A percentile compares a stretch with the other conserved stretches of the same genome.
Conservation (phyloP, 2,797 vertebrate genomes). For the Danio albolineatus region DNA sequence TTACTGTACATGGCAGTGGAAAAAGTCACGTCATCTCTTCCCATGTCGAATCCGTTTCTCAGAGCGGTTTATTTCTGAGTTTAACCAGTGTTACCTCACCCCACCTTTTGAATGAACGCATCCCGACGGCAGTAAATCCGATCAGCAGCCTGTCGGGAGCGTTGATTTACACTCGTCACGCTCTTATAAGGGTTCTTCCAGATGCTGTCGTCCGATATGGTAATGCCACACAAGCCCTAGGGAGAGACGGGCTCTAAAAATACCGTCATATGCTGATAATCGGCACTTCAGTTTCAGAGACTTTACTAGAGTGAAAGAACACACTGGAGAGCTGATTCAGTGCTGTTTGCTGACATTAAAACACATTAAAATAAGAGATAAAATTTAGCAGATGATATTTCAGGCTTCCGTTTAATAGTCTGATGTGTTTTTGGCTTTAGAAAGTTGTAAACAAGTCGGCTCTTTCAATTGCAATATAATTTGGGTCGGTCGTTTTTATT, state of each 20-base stretch:
- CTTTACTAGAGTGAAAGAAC: constrained; percentile 23
- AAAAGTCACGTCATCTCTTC: background rate
- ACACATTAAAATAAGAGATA: too few species aligned
- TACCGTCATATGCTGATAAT: constrained; percentile 23
- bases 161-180: constrained; percentile 33
- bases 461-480: background rate
- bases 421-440: background rate
- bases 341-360: background rate
- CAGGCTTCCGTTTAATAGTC: background rate
- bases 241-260: constrained; percentile 31
- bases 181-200: constrained; percentile 22
- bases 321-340: background rate
- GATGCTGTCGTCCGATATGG: constrained; percentile 26
- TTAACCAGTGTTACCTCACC: background rate
- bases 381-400: background rate
- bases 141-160: constrained; percentile 31
- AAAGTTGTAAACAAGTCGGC: too few species aligned
- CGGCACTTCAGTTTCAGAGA: constrained; percentile 4
- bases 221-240: background rate
- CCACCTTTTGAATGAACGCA: background rate
- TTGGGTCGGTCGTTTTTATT: background rate
- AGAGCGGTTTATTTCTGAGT: background rate
- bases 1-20: background rate
- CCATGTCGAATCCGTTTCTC: background rate
- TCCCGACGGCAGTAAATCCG: constrained; percentile 33